Percentiles rank a stretch among this genome's conserved stretches.
Evolutionary conservation across 2,113 vertebrate species (phyloP).

Genomic region (Hippolais icterina): DNA sequence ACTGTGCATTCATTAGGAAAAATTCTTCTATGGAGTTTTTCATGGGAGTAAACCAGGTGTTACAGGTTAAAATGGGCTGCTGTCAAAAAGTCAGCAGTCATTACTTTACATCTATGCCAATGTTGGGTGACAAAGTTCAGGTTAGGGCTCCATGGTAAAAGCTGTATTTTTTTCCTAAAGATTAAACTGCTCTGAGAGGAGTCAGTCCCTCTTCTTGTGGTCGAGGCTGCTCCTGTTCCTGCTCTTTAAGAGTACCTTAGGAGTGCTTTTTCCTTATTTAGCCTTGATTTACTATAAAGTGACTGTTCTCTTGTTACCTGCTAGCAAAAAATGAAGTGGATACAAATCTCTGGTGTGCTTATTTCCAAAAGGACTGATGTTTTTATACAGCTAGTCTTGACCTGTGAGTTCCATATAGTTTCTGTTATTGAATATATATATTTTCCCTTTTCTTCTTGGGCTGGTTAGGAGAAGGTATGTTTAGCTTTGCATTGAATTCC

Average conservation of each 20-base stretch:
- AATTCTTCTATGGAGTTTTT: conserved; percentile 17
- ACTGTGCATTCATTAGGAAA: conserved; percentile 37
- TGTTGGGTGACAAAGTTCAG: background rate
- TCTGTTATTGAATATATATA: background rate
- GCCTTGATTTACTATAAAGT: background rate
- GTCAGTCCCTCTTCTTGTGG: background rate
- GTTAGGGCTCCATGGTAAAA: background rate
- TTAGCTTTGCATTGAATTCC: background rate
- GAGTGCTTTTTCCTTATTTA: conserved; percentile 12
- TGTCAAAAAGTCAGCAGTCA: background rate
- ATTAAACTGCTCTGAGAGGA: background rate
- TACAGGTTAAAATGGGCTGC: background rate
- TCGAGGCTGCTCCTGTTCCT: background rate
- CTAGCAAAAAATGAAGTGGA: background rate
- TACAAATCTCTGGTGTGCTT: background rate
- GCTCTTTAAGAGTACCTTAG: background rate
- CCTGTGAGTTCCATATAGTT: background rate
- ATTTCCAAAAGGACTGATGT: background rate
- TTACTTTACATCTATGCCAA: background rate
- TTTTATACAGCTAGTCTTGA: background rate
- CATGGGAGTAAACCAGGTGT: background rate
- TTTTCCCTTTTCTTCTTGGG: background rate
- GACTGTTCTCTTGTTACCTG: background rate
- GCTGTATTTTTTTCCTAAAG: background rate
- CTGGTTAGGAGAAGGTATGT: background rate